Base-by-base conservation (phyloP, 2,888 invertebrate species). In the Dasypolia templi region DNA sequence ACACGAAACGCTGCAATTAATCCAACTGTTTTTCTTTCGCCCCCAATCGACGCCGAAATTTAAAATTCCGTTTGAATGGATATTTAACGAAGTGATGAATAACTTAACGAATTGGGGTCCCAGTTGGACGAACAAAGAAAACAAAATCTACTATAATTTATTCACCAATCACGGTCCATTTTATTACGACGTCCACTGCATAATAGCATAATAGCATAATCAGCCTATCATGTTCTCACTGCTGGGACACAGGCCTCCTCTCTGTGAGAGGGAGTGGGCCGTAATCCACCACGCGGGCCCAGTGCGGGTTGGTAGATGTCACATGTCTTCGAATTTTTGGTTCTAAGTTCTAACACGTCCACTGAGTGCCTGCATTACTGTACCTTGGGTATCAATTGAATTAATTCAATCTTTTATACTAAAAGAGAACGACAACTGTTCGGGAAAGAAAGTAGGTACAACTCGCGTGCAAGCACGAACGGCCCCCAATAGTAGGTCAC, bases 371-470 rank as follows among this genome's bases (percentile, higher is more conserved):
- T 77, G 71, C 79, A 82, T 72, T 79, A 66, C 32, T 67, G 81
- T 75, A 77, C 69, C 61, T 56, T 59, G 56, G 49, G 68, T 79
- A 79, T 72, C 76, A 82, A 82, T 76, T 66, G 74, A 82, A 84
- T 85, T 85, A 82, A 82, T 85, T 85, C 76, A 84, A 84, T 84
- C 68, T 82, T 75, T 79, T 85, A 69, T 77, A 73, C 77, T 79
- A 77, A 84, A 84, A 85, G 72, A 64, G 62, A 73, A 85, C 59
- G 64, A 75, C 62, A 75, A 79, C 69, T 73, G 56, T 75, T 67
- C 49, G 58, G 59, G 49, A 64, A 53, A 32, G n/a, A 64, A 59
- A 56, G 70, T 67, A 77, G 26, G 64, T 72, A 59, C 19, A 42
- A 26, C 17, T 79, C 29, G 66, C 73, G 80, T 68, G 80, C 68